Evolutionary conservation across 2,113 vertebrate species (phyloP).

Genomic region (Apus apus): DNA sequence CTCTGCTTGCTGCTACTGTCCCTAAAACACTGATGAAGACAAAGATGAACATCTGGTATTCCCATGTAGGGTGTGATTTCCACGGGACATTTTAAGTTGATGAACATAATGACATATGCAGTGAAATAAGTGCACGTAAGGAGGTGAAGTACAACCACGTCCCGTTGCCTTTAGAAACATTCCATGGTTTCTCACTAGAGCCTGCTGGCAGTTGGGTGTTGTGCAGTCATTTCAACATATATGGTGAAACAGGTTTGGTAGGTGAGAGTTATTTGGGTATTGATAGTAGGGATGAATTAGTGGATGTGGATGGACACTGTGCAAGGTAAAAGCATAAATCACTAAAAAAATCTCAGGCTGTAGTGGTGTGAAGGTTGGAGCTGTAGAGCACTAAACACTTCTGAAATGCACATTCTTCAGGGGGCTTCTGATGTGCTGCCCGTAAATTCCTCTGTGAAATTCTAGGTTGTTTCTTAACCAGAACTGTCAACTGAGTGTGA

Average conservation of each 20-base stretch:
- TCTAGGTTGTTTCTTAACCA: neutral
- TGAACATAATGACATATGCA: rapidly evolving
- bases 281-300: neutral
- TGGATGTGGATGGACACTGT: neutral
- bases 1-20: neutral
- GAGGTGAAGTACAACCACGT: neutral
- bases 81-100: neutral
- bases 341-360: neutral
- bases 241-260: neutral
- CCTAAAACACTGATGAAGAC: neutral
- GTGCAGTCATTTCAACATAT: neutral
- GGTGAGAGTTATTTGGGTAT: neutral
- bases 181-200: neutral
- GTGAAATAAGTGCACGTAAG: neutral
- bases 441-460: neutral
- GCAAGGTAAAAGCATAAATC: neutral
- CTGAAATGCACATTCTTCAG: neutral
- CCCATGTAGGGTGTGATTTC: rapidly evolving
- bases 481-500: neutral
- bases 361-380: neutral
- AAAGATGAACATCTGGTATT: neutral
- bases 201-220: neutral
- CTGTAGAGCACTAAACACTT: neutral
- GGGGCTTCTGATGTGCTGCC: neutral
- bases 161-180: neutral